These are phyloP conservation scores for Pocota personata DNA, from an alignment of 2,888 invertebrate genomes.

Conservation along the genomic window DNA sequence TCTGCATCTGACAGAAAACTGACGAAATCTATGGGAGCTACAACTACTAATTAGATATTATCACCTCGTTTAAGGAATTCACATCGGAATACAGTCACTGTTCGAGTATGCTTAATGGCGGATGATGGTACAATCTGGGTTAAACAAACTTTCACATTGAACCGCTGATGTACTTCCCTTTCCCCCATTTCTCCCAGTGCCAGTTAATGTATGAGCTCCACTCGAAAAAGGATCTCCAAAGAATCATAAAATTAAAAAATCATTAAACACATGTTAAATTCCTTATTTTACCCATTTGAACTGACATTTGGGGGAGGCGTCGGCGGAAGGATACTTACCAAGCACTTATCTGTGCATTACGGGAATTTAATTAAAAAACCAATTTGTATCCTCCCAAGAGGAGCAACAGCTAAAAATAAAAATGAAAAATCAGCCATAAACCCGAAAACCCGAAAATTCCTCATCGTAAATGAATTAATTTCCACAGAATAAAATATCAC, in stretches of 20 bases:
- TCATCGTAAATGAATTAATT: slow-evolving; percentile 66
- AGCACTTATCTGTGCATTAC: slow-evolving; percentile 48
- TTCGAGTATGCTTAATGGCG: not conserved
- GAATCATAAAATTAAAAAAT: slow-evolving; percentile 52
- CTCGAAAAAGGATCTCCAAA: slow-evolving; percentile 1
- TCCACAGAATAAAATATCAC: slow-evolving; percentile 54
- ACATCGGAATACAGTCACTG: not conserved
- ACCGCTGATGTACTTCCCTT: not conserved
- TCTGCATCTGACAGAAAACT: too few relatives aligned
- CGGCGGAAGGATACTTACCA: slow-evolving; percentile 17
- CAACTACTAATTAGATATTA: too few relatives aligned
- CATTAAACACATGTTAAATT: slow-evolving; percentile 40
- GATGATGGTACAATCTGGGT: not conserved
- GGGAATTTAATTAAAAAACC: slow-evolving; percentile 60
- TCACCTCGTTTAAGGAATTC: too few relatives aligned
- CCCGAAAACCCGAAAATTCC: slow-evolving; percentile 52
- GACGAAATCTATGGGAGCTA: too few relatives aligned
- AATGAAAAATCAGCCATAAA: slow-evolving; percentile 26
- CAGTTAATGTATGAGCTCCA: not conserved
- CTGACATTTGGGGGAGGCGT: not conserved
- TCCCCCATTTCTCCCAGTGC: not conserved
- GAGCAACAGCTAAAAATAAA: not conserved
- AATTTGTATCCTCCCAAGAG: slow-evolving; percentile 30
- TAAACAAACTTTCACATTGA: slow-evolving; percentile 5
- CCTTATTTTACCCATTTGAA: not conserved